phyloP scores from a whole-genome alignment of 1,140 invertebrate species.

The Marisa cornuarietis region DNA sequence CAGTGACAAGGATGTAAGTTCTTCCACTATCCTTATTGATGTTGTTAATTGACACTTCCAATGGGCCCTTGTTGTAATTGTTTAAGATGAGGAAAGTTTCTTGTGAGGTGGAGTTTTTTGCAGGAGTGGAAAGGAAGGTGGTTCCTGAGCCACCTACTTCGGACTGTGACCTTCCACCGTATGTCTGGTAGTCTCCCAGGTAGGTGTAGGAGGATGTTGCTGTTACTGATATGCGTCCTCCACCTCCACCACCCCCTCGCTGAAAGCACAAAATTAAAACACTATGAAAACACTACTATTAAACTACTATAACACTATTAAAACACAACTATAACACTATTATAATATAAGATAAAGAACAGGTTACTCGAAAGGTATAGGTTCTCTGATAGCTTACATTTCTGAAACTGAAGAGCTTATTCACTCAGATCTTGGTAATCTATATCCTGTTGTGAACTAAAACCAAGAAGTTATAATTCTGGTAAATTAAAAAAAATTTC shows the following conservation, averaged over 20 bases:
- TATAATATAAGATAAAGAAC: too few species aligned
- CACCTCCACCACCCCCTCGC: slow-evolving; percentile 54
- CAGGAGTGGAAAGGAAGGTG: slow-evolving; percentile 38
- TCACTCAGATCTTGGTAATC: too few species aligned
- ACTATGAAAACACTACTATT: neutral
- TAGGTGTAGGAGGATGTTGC: slow-evolving; percentile 34
- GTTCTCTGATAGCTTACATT: too few species aligned
- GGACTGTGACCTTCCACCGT: slow-evolving; percentile 43
- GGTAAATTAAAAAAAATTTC: too few species aligned
- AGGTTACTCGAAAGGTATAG: too few species aligned
- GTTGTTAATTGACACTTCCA: slow-evolving; percentile 36
- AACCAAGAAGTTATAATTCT: too few species aligned
- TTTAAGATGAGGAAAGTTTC: slow-evolving; percentile 41
- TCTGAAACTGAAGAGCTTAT: too few species aligned
- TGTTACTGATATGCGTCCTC: slow-evolving; percentile 47
- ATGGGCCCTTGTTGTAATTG: slow-evolving; percentile 41
- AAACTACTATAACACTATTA: neutral
- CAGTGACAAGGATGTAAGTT: slow-evolving; percentile 41
- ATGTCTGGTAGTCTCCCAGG: slow-evolving; percentile 42
- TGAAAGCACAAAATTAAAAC: slow-evolving; percentile 24
- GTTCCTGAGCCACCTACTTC: slow-evolving; percentile 53
- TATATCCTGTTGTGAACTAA: too few species aligned
- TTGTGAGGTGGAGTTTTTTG: slow-evolving; percentile 8
- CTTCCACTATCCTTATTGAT: slow-evolving; percentile 41
- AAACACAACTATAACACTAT: neutral